phyloP scores from a whole-genome alignment of 2,113 vertebrate genomes.

The Myxocyprinus asiaticus region DNA sequence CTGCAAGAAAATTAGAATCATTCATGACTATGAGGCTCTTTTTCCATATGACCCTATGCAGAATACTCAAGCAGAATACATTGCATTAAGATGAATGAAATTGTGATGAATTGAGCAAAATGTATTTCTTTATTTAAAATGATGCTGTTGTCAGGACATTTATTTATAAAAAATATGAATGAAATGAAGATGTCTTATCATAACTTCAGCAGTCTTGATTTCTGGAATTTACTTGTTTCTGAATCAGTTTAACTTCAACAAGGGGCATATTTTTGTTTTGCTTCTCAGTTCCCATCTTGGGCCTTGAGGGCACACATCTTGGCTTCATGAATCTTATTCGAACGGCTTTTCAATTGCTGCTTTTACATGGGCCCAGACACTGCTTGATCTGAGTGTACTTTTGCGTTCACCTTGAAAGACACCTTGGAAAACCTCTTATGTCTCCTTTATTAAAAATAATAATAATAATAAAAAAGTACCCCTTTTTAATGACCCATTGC shows the following conservation, averaged over 20 bases:
- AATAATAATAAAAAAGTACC: neutral
- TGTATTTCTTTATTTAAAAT: constrained; percentile 2
- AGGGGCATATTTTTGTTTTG: constrained; percentile 1
- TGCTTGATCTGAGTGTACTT: neutral
- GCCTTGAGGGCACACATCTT: constrained; percentile 22
- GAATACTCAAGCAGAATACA: neutral
- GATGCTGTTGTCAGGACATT: neutral
- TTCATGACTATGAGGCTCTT: neutral
- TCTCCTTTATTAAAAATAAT: neutral
- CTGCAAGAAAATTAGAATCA: constrained; percentile 65
- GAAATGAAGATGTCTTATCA: neutral
- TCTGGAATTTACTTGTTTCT: neutral
- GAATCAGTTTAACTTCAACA: neutral
- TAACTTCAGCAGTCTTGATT: neutral
- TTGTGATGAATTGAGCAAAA: neutral
- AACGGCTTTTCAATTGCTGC: neutral
- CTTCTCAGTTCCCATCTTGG: neutral
- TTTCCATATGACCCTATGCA: neutral
- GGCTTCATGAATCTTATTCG: neutral
- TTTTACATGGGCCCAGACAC: neutral
- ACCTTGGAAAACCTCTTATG: constrained; percentile 1
- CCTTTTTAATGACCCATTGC: neutral
- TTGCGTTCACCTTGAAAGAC: neutral
- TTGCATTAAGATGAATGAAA: neutral
- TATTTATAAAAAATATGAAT: neutral